Conservation (phyloP, 2,797 vertebrate genomes). For the Gobionotothen gibberifrons region DNA sequence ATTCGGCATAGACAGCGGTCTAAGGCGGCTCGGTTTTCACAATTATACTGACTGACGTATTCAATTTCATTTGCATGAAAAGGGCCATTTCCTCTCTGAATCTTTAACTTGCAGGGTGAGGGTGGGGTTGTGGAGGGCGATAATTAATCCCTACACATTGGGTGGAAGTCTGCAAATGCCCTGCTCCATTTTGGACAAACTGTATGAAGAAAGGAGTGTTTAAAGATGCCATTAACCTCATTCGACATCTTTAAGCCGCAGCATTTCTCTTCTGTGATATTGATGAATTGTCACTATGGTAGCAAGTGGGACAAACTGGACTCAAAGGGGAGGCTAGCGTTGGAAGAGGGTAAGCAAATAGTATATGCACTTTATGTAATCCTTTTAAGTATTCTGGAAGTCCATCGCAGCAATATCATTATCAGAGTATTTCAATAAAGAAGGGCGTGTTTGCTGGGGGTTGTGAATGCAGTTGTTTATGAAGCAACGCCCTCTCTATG, state of each 20-base stretch:
- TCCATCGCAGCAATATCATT: conserved; percentile 11
- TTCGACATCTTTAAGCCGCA: conserved; percentile 68
- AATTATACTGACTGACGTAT: conserved; percentile 84
- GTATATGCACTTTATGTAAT: background rate
- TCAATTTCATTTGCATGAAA: conserved; percentile 85
- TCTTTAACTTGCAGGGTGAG: conserved; percentile 78
- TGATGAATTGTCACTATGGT: conserved; percentile 68
- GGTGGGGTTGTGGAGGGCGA: conserved; percentile 70
- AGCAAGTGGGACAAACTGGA: conserved; percentile 46
- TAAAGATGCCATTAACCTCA: conserved; percentile 81
- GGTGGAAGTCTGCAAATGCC: conserved; percentile 77
- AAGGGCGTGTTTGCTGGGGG: conserved; percentile 5
- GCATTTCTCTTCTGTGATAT: conserved; percentile 65
- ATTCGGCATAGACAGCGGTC: conserved; percentile 66
- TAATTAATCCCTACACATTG: conserved; percentile 85
- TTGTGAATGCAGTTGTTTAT: conserved; percentile 19
- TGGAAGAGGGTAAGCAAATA: conserved; percentile 17
- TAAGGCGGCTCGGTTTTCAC: conserved; percentile 73
- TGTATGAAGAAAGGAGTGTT: conserved; percentile 71
- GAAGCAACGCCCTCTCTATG: conserved; percentile 31
- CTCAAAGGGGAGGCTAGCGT: conserved; percentile 29
- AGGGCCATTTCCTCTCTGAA: conserved; percentile 80
- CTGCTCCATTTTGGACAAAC: conserved; percentile 66
- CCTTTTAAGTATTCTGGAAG: conserved; percentile 28
- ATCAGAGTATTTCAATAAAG: conserved; percentile 7